Conservation (phyloP, 2,113 vertebrate species). For the Embiotoca jacksoni region DNA sequence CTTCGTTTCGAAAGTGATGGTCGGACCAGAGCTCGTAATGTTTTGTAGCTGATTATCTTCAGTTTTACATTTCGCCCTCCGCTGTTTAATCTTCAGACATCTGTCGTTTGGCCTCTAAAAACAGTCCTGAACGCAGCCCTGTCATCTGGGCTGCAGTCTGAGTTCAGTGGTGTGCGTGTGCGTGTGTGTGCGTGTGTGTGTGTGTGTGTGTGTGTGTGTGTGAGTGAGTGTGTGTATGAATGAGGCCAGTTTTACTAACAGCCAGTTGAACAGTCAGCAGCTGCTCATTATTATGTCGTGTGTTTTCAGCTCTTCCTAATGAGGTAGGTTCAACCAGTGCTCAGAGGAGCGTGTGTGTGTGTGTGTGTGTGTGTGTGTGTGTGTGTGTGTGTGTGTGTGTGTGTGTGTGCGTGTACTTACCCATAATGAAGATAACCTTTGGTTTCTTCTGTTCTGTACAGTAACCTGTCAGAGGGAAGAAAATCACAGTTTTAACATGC, state of each 20-base stretch:
- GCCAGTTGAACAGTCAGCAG: conserved; percentile 18
- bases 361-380: not conserved
- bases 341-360: not conserved
- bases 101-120: not conserved
- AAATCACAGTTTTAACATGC: conserved; percentile 28
- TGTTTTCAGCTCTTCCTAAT: conserved; percentile 17
- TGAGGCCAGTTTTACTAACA: not conserved
- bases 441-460: conserved; percentile 89
- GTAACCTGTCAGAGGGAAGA: conserved; percentile 73
- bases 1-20: too few relatives aligned
- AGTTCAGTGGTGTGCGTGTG: not conserved
- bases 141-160: conserved; percentile 9
- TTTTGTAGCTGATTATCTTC: too few relatives aligned
- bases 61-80: too few relatives aligned
- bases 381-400: not conserved
- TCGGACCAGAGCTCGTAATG: too few relatives aligned
- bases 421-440: conserved; percentile 93
- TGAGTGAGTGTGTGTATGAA: not conserved
- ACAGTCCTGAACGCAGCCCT: not conserved
- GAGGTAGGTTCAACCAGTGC: not conserved
- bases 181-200: not conserved
- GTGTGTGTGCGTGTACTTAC: conserved; percentile 82
- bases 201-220: not conserved
- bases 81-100: too few relatives aligned
- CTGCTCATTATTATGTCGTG: conserved; percentile 23